Percentiles rank a stretch among this genome's conserved stretches.
Conservation (phyloP, 2,888 invertebrate genomes). For the Acleris holmiana region DNA sequence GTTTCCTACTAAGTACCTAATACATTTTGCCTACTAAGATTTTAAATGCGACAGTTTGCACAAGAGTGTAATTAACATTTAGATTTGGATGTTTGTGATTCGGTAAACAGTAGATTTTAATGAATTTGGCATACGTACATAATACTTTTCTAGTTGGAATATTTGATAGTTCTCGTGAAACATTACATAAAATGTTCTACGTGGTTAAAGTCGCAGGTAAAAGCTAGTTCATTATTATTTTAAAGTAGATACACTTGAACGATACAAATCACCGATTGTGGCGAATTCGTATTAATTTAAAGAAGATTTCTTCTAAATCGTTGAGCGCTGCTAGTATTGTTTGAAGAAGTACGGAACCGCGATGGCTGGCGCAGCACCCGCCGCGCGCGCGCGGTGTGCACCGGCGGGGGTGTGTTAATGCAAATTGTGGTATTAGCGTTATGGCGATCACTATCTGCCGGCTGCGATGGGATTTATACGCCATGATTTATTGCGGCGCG, state of each 20-base stretch:
- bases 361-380: slow-evolving; percentile 19
- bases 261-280: no score
- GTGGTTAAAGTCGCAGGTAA: background rate
- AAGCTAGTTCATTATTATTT: background rate
- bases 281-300: no score
- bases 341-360: slow-evolving; percentile 2
- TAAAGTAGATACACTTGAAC: no score
- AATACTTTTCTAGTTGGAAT: no score
- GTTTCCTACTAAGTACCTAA: no score
- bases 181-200: no score
- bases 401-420: slow-evolving; percentile 58
- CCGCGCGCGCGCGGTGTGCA: slow-evolving; percentile 18
- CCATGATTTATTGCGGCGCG: slow-evolving; percentile 54
- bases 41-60: background rate
- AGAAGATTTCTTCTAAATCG: background rate
- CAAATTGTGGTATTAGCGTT: slow-evolving; percentile 72
- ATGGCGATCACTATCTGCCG: slow-evolving; percentile 65
- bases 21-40: no score
- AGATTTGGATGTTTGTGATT: no score
- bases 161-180: no score
- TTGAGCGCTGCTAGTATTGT: background rate
- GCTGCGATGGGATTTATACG: slow-evolving; percentile 45
- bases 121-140: no score
- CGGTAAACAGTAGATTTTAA: no score
- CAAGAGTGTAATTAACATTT: no score